A percentile compares a stretch with the other conserved stretches of the same genome.
phyloP scores from a whole-genome alignment of 2,888 invertebrate species.

The Scaptomyza tumidula region DNA sequence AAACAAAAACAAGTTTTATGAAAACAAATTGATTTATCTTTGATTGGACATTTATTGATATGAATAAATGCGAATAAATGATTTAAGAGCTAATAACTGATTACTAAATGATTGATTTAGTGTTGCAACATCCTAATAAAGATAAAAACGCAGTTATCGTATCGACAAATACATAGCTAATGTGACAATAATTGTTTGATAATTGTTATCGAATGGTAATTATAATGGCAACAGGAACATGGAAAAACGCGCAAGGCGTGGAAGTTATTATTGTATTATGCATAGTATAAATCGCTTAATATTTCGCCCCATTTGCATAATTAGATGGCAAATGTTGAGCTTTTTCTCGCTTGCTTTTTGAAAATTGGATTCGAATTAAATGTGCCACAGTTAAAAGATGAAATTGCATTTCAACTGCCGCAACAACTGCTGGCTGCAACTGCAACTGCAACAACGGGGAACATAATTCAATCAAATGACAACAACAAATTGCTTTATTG shows the following conservation, averaged over 20 bases:
- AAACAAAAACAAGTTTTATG: neutral
- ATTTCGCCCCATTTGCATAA: no score
- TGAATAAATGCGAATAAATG: conserved; percentile 12
- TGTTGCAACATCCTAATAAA: neutral
- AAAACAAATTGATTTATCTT: neutral
- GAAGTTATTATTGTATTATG: neutral
- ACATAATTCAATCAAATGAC: conserved; percentile 41
- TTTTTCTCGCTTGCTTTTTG: no score
- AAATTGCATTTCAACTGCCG: conserved; percentile 31
- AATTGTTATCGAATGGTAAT: no score
- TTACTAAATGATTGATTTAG: neutral
- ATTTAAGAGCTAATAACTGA: neutral
- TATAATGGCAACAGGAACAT: neutral
- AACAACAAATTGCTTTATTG: conserved; percentile 31
- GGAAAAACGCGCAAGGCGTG: neutral
- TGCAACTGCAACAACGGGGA: conserved; percentile 13
- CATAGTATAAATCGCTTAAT: no score
- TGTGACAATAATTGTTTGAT: neutral
- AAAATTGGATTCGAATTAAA: no score
- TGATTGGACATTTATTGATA: conserved; percentile 29
- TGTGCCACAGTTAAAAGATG: no score
- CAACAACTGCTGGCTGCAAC: conserved; percentile 1
- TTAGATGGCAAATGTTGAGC: no score
- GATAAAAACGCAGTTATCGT: neutral
- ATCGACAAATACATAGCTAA: neutral